A percentile compares a stretch with the other conserved stretches of the same genome.
phyloP scores from a whole-genome alignment of 1,140 invertebrate species.

The Apis dorsata region DNA sequence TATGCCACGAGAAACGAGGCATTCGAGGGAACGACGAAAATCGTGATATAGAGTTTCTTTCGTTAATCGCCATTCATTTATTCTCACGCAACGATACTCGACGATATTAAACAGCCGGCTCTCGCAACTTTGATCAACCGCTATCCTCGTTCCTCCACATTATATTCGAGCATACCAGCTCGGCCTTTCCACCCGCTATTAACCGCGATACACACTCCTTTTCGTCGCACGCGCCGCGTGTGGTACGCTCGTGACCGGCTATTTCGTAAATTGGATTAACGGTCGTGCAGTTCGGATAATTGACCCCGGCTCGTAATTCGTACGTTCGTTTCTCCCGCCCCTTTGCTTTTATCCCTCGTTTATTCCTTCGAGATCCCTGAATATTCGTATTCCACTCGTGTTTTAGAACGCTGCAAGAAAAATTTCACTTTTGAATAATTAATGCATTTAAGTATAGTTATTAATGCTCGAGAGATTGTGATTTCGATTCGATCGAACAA shows the following conservation, averaged over 20 bases:
- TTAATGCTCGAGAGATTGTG: no score
- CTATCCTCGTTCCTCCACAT: background rate
- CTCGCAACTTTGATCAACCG: slow-evolving; percentile 22
- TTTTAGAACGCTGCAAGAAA: background rate
- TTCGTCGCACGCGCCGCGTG: slow-evolving; percentile 53
- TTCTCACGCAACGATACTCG: slow-evolving; percentile 24
- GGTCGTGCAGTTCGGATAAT: slow-evolving; percentile 48
- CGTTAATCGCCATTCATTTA: background rate
- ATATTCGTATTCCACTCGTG: background rate
- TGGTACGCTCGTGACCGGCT: slow-evolving; percentile 52
- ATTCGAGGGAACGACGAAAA: background rate
- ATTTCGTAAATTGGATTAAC: slow-evolving; percentile 58
- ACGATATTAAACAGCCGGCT: background rate
- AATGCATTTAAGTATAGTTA: no score
- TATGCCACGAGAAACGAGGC: background rate
- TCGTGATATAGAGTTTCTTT: background rate
- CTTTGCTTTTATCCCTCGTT: slow-evolving; percentile 36
- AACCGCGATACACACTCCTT: slow-evolving; percentile 38
- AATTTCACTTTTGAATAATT: no score
- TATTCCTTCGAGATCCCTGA: slow-evolving; percentile 12
- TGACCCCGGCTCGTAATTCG: slow-evolving; percentile 48
- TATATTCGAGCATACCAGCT: background rate
- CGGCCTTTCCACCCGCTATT: slow-evolving; percentile 45
- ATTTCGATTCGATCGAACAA: no score
- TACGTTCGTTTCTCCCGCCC: slow-evolving; percentile 38